phyloP scores from a whole-genome alignment of 2,113 vertebrate species.

The Hemiprocne comata region DNA sequence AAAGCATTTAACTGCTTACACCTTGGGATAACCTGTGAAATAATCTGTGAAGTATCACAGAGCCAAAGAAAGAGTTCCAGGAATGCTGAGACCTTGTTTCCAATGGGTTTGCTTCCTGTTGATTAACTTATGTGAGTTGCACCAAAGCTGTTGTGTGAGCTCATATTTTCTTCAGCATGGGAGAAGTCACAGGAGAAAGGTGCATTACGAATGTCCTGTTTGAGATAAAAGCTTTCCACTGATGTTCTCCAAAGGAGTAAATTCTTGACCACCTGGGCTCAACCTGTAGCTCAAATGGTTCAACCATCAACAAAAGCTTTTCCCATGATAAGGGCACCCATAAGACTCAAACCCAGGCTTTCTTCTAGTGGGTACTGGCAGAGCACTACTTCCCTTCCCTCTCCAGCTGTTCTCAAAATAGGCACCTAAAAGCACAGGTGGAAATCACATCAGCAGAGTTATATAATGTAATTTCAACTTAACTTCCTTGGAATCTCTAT shows the following conservation, averaged over 20 bases:
- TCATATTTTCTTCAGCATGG: neutral
- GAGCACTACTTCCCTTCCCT: neutral
- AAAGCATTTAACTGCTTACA: neutral
- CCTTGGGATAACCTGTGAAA: neutral
- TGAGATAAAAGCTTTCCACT: neutral
- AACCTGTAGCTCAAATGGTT: neutral
- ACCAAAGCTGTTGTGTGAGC: neutral
- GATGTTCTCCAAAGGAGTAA: neutral
- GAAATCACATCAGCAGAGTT: neutral
- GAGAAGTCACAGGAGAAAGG: neutral
- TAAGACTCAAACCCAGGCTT: neutral
- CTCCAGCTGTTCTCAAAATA: neutral
- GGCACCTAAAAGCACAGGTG: neutral
- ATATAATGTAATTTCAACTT: neutral
- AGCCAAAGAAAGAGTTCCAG: neutral
- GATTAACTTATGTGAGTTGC: neutral
- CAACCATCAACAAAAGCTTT: neutral
- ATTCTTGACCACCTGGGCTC: neutral
- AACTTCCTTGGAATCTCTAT: neutral
- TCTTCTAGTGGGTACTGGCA: neutral
- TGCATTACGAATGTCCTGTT: neutral
- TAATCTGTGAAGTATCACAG: neutral
- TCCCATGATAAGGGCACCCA: neutral
- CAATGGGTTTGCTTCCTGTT: neutral
- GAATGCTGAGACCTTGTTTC: neutral